Base-by-base conservation (phyloP, 2,797 vertebrate species). In the Sebastes aleutianus region DNA sequence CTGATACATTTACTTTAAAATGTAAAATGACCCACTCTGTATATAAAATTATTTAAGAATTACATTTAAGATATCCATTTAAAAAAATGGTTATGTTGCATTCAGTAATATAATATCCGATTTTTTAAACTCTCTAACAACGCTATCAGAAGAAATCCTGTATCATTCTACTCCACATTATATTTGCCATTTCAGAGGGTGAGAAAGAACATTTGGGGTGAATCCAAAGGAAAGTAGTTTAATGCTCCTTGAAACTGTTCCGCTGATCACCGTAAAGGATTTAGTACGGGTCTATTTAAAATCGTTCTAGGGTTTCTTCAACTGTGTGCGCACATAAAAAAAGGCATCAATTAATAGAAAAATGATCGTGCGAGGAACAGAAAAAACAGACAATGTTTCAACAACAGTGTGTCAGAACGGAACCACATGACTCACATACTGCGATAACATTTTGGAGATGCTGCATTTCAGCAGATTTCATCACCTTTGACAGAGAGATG, bases 401-500 rank as follows among this genome's bases (percentile, higher is more conserved):
- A 9, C 26, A 58, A 66, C 61, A 71, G 43, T 20, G 29, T 67
- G 22, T 50, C 39, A 59, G 22, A 66, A 64, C 9, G 3, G 72
- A 75, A 74, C 59, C 66, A 75, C 61, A 64, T 13, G 65, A 53
- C 62, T 16, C 34, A 62, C 73, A 57, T 22, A 4, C 12, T 29
- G 59, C 1, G 80, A 84, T 80, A 78, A 80, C 47, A 10, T 54
- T 65, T 59, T 56, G 62, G 74, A 75, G 79, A 85, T 76, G 80
- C 64, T 74, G 82, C 80, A 36, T 86, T 87, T 86, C 82, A 84
- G 71, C 68, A 72, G 78, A 85, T 88, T 84, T 86, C 85, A 86
- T 88, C 79, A 85, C 79, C 54, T 77, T 57, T 58, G 63, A 76
- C 68, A 72, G 76, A 54, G 32, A 57, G 63, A 82, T 74, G 18